Conservation (phyloP, 2,113 vertebrate species). For the Notarius lentiginosus region DNA sequence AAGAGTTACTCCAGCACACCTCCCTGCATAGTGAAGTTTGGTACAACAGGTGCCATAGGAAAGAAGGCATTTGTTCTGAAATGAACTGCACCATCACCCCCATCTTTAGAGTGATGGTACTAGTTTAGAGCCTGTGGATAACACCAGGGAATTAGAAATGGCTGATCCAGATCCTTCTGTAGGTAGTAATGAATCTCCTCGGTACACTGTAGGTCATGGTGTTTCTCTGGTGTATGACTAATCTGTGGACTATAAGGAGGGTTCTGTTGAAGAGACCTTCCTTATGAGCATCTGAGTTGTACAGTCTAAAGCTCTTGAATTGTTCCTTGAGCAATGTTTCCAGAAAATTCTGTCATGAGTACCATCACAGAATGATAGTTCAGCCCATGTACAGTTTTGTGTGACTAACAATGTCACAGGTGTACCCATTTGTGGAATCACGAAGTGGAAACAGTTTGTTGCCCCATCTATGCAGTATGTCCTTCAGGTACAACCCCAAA, state of each 20-base stretch:
- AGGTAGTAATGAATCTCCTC: neutral
- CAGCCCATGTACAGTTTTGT: no score
- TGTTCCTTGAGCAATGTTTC: neutral
- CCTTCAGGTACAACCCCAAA: no score
- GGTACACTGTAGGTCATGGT: neutral
- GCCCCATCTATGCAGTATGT: no score
- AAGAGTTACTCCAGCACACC: no score
- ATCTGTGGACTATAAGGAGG: neutral
- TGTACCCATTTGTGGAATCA: no score
- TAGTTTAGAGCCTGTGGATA: neutral
- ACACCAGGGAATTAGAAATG: neutral
- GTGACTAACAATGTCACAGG: no score
- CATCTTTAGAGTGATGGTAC: no score
- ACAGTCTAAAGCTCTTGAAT: neutral
- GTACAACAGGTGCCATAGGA: neutral
- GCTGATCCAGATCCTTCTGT: neutral
- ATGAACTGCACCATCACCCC: neutral
- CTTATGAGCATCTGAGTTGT: neutral
- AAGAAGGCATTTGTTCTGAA: neutral
- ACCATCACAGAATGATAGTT: no score
- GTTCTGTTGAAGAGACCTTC: neutral
- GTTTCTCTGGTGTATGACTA: neutral
- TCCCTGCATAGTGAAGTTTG: neutral
- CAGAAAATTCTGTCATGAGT: no score
- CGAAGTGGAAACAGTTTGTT: no score